phyloP scores from a whole-genome alignment of 2,888 invertebrate genomes.

The Eupithecia centaureata region DNA sequence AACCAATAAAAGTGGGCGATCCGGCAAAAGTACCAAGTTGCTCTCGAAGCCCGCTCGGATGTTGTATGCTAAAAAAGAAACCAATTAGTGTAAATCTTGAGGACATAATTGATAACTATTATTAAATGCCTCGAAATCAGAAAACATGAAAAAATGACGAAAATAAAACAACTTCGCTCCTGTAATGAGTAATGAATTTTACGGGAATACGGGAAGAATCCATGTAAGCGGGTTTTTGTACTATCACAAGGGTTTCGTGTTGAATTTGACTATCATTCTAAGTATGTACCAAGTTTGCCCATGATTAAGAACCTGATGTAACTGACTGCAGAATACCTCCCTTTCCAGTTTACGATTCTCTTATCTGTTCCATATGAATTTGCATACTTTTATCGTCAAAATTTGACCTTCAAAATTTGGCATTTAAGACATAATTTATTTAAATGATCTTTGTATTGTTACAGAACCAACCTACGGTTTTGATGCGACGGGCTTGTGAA shows the following conservation, averaged over 20 bases:
- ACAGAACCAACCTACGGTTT: constrained; percentile 69
- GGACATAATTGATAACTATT: constrained; percentile 68
- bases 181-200: constrained; percentile 45
- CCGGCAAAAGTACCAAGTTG: constrained; percentile 67
- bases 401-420: background rate
- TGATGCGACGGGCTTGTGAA: constrained; percentile 74
- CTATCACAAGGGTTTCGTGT: constrained; percentile 42
- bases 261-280: constrained; percentile 38
- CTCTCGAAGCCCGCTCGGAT: constrained; percentile 46
- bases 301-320: constrained; percentile 10
- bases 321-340: background rate
- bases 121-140: constrained; percentile 15
- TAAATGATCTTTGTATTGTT: constrained; percentile 41
- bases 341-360: background rate
- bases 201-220: constrained; percentile 41
- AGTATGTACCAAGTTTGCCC: constrained; percentile 38
- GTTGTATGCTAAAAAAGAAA: constrained; percentile 57
- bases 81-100: constrained; percentile 67
- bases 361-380: background rate
- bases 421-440: background rate
- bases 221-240: constrained; percentile 53
- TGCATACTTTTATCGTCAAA: background rate
- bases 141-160: constrained; percentile 21
- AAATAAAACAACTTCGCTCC: constrained; percentile 40
- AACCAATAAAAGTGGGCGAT: constrained; percentile 58